Base-by-base conservation (phyloP, 2,797 vertebrate genomes). In the Catharus ustulatus region DNA sequence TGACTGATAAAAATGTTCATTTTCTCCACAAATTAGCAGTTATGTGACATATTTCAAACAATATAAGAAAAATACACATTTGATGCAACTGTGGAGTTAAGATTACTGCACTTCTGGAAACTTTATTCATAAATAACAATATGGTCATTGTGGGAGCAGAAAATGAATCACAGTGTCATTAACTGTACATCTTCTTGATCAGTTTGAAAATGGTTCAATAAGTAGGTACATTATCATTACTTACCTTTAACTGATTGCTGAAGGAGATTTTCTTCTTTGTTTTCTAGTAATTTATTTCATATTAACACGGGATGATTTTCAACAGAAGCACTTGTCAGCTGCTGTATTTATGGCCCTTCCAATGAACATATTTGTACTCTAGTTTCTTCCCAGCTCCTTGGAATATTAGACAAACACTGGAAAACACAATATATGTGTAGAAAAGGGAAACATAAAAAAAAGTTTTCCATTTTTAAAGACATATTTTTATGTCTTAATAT, bases 121-220 rank as follows among this genome's bases (percentile, higher is more conserved):
- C 6, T 46, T 79, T 55, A 40, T 48, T 86, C 4, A 38, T 48
- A 67, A 85, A 21, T 62, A 76, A 15, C 18, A 74, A 2, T 32
- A 19, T 16, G 10, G 43, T 79, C 40, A 14, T 51, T 93, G 29
- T 51, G 30, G 10, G 19, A 64, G 8, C 19, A 69, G 42, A 73
- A 91, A 22, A 72, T 34, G 0, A 62, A 51, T 66, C 21, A 32
- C 0, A 0, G 1, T 59, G 18, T 74, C 17, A 43, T 72, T 64
- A 52, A 32, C 9, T 59, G 4, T n/a, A 30, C 2, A 3, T 38
- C 7, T 32, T 62, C 46, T 46, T 58, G 55, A 45, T 54, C 8
- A 5, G 14, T 74, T 75, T 83, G 38, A 55, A 90, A 78, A 62
- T 26, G 10, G 6, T 52, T 15, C 46, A 45, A 6, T 54, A 36